A percentile compares a stretch with the other conserved stretches of the same genome.
Evolutionary conservation across 2,888 invertebrate genomes (phyloP).

Genomic region (Macrosiphum euphorbiae): DNA sequence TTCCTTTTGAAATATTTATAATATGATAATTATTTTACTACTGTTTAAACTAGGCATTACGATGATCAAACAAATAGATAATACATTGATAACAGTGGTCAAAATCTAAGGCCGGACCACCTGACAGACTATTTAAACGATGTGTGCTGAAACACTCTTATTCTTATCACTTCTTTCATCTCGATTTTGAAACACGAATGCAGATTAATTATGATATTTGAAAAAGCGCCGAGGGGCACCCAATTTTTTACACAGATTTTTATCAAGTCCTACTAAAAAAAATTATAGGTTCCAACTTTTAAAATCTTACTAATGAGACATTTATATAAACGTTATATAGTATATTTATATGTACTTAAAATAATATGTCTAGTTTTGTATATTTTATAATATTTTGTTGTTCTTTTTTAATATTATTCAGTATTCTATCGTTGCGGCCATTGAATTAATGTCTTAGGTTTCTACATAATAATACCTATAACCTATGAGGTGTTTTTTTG

Average conservation of each 20-base stretch:
- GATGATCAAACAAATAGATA: too few species aligned
- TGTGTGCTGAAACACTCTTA: background rate
- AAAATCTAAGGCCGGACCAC: background rate
- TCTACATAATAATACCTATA: background rate
- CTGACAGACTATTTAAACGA: background rate
- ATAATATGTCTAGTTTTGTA: background rate
- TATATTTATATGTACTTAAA: background rate
- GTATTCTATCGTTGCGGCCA: background rate
- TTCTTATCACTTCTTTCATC: background rate
- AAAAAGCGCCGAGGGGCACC: background rate
- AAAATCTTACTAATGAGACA: background rate
- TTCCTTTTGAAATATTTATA: background rate
- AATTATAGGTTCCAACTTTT: background rate
- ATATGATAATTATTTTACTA: background rate
- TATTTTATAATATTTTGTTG: background rate
- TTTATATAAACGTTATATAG: too few species aligned
- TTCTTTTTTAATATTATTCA: background rate
- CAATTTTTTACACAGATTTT: background rate
- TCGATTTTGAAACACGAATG: background rate
- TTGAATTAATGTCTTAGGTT: background rate
- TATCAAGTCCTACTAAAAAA: background rate
- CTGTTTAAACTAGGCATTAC: too few species aligned
- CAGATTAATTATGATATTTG: background rate
- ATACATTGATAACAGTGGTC: background rate
- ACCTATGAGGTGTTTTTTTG: background rate